A percentile compares a stretch with the other conserved stretches of the same genome.
These are phyloP conservation scores for Crenuchus spilurus DNA, from an alignment of 2,797 vertebrate species.

Conservation along the genomic window DNA sequence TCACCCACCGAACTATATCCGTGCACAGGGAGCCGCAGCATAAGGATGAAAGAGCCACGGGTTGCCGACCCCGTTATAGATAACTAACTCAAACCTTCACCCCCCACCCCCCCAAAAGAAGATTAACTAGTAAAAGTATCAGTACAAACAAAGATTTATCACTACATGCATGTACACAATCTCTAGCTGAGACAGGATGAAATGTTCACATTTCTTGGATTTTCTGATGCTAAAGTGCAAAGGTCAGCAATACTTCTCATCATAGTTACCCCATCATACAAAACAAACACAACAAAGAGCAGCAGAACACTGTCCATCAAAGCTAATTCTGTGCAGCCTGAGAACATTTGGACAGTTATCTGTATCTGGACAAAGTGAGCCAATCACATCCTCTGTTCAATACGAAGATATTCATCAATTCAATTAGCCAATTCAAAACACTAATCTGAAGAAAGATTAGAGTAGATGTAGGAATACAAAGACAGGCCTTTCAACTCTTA, in stretches of 20 bases:
- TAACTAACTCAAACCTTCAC: too few relatives aligned
- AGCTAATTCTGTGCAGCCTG: background rate
- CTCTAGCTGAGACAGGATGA: too few relatives aligned
- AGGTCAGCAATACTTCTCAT: background rate
- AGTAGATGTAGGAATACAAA: background rate
- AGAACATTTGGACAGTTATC: background rate
- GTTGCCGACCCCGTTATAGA: too few relatives aligned
- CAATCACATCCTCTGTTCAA: background rate
- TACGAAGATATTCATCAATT: slow-evolving; percentile 21
- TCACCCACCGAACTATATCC: too few relatives aligned
- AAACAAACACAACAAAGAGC: background rate
- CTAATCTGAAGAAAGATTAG: background rate
- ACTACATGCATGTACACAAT: background rate
- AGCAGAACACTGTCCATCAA: background rate
- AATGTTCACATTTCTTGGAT: too few relatives aligned
- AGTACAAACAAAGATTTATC: too few relatives aligned
- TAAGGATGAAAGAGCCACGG: too few relatives aligned
- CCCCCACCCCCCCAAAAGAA: too few relatives aligned
- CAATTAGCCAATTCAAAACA: slow-evolving; percentile 10
- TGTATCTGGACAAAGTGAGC: background rate
- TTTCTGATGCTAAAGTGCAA: background rate
- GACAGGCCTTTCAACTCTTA: background rate
- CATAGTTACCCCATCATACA: background rate
- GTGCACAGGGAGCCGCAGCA: too few relatives aligned
- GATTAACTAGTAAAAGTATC: too few relatives aligned